Evolutionary conservation across 2,113 vertebrate genomes (phyloP).

Genomic region (Macrotis lagotis): DNA sequence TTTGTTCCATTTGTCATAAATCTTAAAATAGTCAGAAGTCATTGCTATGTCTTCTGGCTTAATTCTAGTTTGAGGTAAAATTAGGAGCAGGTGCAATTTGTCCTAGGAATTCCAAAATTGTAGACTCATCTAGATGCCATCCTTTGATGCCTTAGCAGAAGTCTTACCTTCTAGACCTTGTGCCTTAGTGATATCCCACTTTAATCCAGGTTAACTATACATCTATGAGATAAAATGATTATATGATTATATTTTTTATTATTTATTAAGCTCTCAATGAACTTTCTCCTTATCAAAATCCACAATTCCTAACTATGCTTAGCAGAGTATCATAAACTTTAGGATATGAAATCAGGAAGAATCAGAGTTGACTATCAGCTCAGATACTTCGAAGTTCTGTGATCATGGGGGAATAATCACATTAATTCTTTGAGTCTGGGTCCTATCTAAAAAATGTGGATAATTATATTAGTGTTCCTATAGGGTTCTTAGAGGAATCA

Average conservation of each 20-base stretch:
- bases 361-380: background rate
- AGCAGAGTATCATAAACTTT: background rate
- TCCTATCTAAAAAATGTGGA: background rate
- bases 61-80: background rate
- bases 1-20: background rate
- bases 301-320: background rate
- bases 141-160: background rate
- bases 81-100: background rate
- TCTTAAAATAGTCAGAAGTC: background rate
- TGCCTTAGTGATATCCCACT: background rate
- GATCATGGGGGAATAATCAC: background rate
- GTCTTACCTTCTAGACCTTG: background rate
- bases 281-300: background rate
- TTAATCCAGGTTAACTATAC: background rate
- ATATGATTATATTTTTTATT: too few species aligned
- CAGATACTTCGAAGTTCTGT: background rate
- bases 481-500: background rate
- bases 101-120: background rate
- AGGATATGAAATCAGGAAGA: background rate
- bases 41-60: background rate
- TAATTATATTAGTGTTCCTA: background rate
- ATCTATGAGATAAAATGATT: background rate
- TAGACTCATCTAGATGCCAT: background rate
- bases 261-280: background rate
- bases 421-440: background rate